Conservation (phyloP, 2,797 vertebrate genomes). For the Myripristis murdjan region DNA sequence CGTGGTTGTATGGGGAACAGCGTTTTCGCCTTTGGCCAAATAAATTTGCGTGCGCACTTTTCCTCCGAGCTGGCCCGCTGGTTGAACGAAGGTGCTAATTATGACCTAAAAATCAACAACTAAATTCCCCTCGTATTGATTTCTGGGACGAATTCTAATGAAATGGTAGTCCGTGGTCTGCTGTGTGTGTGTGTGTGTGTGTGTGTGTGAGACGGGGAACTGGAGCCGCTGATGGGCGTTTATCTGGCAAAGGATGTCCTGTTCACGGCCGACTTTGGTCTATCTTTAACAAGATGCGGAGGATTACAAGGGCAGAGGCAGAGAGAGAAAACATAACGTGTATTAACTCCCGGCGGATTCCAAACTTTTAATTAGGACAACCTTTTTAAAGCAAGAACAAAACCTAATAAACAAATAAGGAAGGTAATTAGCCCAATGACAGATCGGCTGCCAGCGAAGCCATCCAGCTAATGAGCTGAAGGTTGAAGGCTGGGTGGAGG, state of each 20-base stretch:
- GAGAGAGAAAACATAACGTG: constrained; percentile 22
- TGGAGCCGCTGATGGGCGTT: background rate
- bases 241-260: constrained; percentile 9
- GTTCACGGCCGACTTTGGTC: constrained; percentile 22
- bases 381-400: constrained; percentile 61
- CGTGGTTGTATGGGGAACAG: no score
- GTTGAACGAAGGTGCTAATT: no score
- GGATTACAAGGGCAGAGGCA: constrained; percentile 61
- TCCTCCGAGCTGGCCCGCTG: no score
- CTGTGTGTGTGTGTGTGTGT: no score
- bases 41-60: no score
- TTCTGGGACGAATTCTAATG: no score
- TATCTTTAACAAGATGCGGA: constrained; percentile 43
- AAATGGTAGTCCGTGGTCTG: no score
- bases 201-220: no score
- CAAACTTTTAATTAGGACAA: constrained; percentile 68
- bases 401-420: constrained; percentile 68
- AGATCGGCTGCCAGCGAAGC: constrained; percentile 64
- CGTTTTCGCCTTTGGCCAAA: no score
- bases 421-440: constrained; percentile 68
- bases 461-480: constrained; percentile 73
- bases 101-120: no score
- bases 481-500: background rate
- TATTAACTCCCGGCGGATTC: constrained; percentile 20
- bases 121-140: no score